Percentiles rank a stretch among this genome's conserved stretches.
phyloP scores from a whole-genome alignment of 1,140 invertebrate species.

The Centruroides sculpturatus region DNA sequence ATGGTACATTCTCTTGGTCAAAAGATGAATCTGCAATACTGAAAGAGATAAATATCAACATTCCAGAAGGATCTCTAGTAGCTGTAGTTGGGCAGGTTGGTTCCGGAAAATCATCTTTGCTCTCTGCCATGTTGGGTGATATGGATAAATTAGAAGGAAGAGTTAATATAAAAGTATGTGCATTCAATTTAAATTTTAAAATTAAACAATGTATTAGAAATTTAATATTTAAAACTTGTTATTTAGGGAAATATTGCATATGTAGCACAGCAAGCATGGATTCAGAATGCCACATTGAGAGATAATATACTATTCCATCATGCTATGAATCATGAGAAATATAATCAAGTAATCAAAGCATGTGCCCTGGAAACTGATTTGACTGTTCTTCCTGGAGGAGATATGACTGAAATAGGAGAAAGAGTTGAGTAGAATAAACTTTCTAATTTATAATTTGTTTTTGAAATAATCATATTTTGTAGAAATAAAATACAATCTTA shows the following conservation, averaged over 20 bases:
- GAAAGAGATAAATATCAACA: slow-evolving; percentile 20
- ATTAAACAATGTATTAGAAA: not conserved
- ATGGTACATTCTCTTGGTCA: slow-evolving; percentile 19
- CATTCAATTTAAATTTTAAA: not conserved
- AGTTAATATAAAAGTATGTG: slow-evolving; percentile 22
- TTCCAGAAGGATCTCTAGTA: slow-evolving; percentile 26
- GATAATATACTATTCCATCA: slow-evolving; percentile 46
- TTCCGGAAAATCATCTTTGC: slow-evolving; percentile 35
- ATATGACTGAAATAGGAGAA: slow-evolving; percentile 37
- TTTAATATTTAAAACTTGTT: not conserved
- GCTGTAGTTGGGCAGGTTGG: slow-evolving; percentile 36
- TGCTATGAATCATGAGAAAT: slow-evolving; percentile 24
- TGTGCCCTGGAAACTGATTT: slow-evolving; percentile 22
- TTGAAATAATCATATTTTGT: not conserved
- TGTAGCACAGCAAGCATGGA: slow-evolving; percentile 44
- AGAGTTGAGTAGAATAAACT: slow-evolving; percentile 12
- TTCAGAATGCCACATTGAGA: slow-evolving; percentile 36
- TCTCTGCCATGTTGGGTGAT: slow-evolving; percentile 43
- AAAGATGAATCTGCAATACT: slow-evolving; percentile 9
- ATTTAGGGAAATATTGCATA: slow-evolving; percentile 29
- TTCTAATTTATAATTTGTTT: not conserved
- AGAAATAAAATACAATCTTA: not conserved
- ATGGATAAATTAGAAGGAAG: slow-evolving; percentile 30
- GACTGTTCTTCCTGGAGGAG: slow-evolving; percentile 29
- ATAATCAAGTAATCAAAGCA: slow-evolving; percentile 24